Conservation (phyloP, 1,140 invertebrate species). For the Cydia pomonella region DNA sequence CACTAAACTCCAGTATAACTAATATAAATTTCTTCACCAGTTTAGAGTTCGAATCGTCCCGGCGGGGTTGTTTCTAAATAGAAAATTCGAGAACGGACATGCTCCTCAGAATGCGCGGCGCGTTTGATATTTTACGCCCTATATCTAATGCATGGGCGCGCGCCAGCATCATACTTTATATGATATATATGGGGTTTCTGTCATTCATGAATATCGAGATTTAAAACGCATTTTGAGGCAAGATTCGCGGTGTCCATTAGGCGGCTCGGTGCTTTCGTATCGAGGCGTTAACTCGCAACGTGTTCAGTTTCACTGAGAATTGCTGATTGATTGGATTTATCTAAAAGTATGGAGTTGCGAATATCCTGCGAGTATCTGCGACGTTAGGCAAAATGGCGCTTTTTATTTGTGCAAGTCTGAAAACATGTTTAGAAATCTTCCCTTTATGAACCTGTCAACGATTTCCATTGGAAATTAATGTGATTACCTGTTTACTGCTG, state of each 20-base stretch:
- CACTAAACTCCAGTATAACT: conserved; percentile 7
- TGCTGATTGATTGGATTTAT: too few species aligned
- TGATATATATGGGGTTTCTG: conserved; percentile 23
- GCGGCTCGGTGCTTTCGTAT: neutral
- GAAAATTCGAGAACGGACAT: conserved; percentile 45
- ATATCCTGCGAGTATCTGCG: too few species aligned
- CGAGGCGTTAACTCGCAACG: neutral
- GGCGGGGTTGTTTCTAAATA: conserved; percentile 44
- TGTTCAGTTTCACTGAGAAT: neutral
- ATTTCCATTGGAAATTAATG: too few species aligned
- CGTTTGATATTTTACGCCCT: conserved; percentile 57
- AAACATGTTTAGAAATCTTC: too few species aligned
- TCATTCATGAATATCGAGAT: conserved; percentile 33
- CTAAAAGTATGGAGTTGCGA: too few species aligned
- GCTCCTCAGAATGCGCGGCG: conserved; percentile 47
- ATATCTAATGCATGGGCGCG: conserved; percentile 57
- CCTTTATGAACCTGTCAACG: too few species aligned
- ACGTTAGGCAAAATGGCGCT: too few species aligned
- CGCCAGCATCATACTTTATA: conserved; percentile 48
- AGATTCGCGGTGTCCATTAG: neutral
- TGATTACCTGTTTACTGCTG: too few species aligned
- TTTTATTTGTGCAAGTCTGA: too few species aligned
- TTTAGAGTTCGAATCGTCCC: conserved; percentile 41
- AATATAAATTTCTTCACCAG: conserved; percentile 26
- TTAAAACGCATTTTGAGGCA: conserved; percentile 20